A percentile compares a stretch with the other conserved stretches of the same genome.
Conservation (phyloP, 2,797 vertebrate species). For the Eurystomus glaucurus region DNA sequence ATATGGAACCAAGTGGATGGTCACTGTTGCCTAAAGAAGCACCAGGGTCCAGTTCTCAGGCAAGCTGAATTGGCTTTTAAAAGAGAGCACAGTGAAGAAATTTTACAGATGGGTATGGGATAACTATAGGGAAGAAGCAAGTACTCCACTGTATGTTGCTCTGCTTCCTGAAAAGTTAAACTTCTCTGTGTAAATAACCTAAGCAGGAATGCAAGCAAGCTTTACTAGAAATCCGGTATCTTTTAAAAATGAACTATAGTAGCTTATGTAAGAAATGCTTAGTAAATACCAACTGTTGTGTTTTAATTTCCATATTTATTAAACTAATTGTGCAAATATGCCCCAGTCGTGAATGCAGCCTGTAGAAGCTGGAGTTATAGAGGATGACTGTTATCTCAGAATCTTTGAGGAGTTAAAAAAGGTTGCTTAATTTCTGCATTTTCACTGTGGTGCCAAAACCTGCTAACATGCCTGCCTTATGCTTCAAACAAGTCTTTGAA, state of each 20-base stretch:
- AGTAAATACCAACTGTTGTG: background rate
- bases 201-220: background rate
- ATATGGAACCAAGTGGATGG: background rate
- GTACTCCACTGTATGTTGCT: background rate
- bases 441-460: background rate
- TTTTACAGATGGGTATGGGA: background rate
- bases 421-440: background rate
- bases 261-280: background rate
- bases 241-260: background rate
- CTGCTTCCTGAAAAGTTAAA: background rate
- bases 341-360: background rate
- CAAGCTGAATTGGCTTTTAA: constrained; percentile 2
- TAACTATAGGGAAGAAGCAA: background rate
- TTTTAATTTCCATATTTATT: constrained; percentile 37
- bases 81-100: background rate
- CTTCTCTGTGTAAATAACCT: background rate
- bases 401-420: background rate
- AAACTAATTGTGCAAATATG: background rate
- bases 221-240: background rate
- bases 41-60: background rate
- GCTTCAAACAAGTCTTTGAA: background rate
- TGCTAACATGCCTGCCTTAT: background rate
- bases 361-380: background rate
- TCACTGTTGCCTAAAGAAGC: background rate
- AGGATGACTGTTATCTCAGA: background rate